Evolutionary conservation across 2,797 vertebrate genomes (phyloP), one percentile per base, ranked within the genome.

Genomic region (Bucorvus abyssinicus): DNA sequence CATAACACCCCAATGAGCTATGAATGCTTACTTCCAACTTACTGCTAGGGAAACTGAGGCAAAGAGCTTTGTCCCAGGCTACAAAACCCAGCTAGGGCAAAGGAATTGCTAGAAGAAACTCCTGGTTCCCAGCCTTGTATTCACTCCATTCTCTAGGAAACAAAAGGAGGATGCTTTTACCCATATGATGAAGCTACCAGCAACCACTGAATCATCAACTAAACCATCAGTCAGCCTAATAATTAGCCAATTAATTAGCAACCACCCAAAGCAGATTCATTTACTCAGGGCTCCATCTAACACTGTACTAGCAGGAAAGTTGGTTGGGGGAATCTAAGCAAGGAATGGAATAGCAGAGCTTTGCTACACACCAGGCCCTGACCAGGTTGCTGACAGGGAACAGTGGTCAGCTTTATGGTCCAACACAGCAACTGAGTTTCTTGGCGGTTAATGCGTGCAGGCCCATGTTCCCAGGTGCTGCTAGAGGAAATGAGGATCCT

Each of bases 181-280:
- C 55, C 60, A n/a, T 63, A 80, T 78, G 84, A 96, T 89, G 55
- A 95, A 97, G 84, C 76, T 92, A 93, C 73, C 42, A 92, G 73
- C 91, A 87, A 87, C 73, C 55, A 93, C 69, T 32, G 61, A 87
- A 93, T 94, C 83, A 96, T 94, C 88, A 95, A 93, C 90, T 87
- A 94, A 96, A 89, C 90, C 90, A 96, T 96, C 93, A 94, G 86
- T 94, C 95, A 97, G 88, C 70, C 89, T 96, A 94, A 96, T 95
- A 94, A 94, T 96, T 94, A 96, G 74, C 60, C 45, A 95, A 94
- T 83, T 96, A 94, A 96, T 94, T 94, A 96, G 88, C 84, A 95
- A 82, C 84, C 86, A 94, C 81, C 70, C 74, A 96, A 94, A 94
- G 67, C 87, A 93, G 79, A 95, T 95, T 94, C 87, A 84, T 94